Evolutionary conservation across 30 jellyfish, hydroid and myxozoan species (phyloP), one percentile per base, ranked within the genome.

Genomic region (Nemopilema nomurai): DNA sequence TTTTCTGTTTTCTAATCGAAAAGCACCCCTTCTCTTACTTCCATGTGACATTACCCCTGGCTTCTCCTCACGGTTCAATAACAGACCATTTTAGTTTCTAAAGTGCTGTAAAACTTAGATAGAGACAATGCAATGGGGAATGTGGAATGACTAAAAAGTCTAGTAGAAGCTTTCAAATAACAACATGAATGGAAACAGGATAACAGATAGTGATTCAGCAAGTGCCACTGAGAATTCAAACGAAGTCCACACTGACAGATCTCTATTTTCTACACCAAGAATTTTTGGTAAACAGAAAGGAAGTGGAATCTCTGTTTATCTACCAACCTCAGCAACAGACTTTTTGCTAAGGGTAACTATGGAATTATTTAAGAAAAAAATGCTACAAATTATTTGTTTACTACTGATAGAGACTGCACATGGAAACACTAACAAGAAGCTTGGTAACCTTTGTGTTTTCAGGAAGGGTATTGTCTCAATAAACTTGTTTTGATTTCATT

Each of bases 301-400:
- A 57, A 81, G 97, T 72, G 97, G 97, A 16, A 74, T 89, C 29
- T 74, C 93, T 52, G 67, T 89, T 6, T 76, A 81, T 16, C 72
- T 89, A 49, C 97, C 97, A 8, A 81, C 82, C 4, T 89, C 97
- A n/a, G 97, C 97, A 9, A 89, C 92, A 21, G 97, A 89, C 18
- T 89, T 77, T 51, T 28, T 89, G 83, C 66, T 81, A 29, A 76
- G 84, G 97, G 97, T 89, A 51, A 24, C 20, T 8, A 18, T 8
- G 13, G 9, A 41, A 6, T 41, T 41, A 3, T 41, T 6, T 41
- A 41, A 41, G 13, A 41, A 3, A 41, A 3, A 41, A 13, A 6
- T 41, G 6, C 13, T 41, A 6, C 57, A n/a, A n/a, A n/a, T n/a
- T n/a, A n/a, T n/a, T n/a, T n/a, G n/a, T n/a, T n/a, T n/a, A n/a